A percentile compares a stretch with the other conserved stretches of the same genome.
Conservation (phyloP, 2,113 vertebrate species). For the Platysternon megacephalum region DNA sequence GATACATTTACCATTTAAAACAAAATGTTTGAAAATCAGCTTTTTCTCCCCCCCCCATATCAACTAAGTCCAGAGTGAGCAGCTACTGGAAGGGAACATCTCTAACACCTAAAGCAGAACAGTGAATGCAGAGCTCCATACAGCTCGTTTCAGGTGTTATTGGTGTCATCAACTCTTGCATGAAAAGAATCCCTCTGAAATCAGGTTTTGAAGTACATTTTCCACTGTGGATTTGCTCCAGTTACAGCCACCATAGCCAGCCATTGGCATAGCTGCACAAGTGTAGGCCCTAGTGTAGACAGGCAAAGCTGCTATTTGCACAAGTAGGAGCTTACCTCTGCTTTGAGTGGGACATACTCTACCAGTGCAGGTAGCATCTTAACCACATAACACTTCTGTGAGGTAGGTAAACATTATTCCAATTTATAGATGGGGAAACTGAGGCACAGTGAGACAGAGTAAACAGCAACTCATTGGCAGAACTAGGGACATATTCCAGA, state of each 20-base stretch:
- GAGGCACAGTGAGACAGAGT: neutral
- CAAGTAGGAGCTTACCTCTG: neutral
- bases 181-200: neutral
- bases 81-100: neutral
- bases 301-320: constrained; percentile 5
- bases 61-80: neutral
- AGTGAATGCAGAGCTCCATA: neutral
- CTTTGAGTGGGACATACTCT: constrained; percentile 20
- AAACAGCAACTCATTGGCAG: neutral
- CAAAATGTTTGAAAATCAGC: neutral
- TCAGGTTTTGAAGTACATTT: neutral
- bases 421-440: neutral
- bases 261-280: neutral
- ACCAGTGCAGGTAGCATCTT: constrained; percentile 13
- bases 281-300: neutral
- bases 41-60: neutral
- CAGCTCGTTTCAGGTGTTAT: neutral
- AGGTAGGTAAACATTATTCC: neutral
- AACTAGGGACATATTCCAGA: neutral
- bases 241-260: neutral
- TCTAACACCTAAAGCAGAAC: neutral
- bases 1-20: neutral
- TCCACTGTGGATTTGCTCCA: neutral
- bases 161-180: neutral
- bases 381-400: neutral